Evolutionary conservation across 2,113 vertebrate species (phyloP).

Genomic region (Myiopsitta monachus): DNA sequence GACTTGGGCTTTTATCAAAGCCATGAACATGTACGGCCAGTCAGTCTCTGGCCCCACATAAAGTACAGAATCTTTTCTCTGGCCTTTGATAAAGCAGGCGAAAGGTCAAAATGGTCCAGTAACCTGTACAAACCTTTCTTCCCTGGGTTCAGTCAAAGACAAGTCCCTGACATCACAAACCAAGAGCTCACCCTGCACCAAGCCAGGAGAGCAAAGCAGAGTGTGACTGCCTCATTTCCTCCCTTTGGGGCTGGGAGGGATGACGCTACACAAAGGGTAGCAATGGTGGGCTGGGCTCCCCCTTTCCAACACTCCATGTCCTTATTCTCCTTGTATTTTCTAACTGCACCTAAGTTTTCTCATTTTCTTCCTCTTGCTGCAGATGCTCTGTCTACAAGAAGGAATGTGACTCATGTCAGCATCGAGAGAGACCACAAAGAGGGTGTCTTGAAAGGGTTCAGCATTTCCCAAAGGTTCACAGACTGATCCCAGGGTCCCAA

Average conservation of each 20-base stretch:
- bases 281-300: not conserved
- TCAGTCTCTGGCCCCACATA: not conserved
- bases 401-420: not conserved
- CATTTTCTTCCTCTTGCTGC: not conserved
- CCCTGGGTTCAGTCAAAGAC: not conserved
- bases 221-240: not conserved
- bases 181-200: not conserved
- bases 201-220: not conserved
- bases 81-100: not conserved
- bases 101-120: not conserved
- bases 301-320: not conserved
- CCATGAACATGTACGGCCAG: not conserved
- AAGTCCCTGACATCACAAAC: not conserved
- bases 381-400: not conserved
- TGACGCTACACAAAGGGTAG: accelerated
- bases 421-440: not conserved
- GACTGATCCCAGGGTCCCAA: not conserved
- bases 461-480: not conserved
- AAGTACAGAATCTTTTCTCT: not conserved
- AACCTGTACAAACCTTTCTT: not conserved
- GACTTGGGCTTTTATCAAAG: not conserved
- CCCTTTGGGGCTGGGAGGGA: not conserved
- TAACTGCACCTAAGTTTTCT: not conserved
- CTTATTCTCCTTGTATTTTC: not conserved
- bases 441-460: not conserved